Conservation (phyloP, 2,797 vertebrate species). For the Danionella dracula region DNA sequence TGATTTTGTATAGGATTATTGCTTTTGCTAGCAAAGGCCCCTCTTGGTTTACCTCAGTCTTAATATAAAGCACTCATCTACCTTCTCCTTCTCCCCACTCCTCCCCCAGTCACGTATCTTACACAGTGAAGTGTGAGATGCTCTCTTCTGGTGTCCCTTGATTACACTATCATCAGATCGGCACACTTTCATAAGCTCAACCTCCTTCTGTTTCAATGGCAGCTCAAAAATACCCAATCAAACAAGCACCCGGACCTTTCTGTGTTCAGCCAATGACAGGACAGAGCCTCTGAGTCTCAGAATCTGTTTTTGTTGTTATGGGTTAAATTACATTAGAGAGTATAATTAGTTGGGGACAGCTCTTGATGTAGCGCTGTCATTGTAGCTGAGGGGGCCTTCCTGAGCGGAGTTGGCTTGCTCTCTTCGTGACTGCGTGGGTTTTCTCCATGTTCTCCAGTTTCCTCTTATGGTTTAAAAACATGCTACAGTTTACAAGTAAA, state of each 20-base stretch:
- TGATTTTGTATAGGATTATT: not conserved
- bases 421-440: too few species aligned
- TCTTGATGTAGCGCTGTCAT: too few species aligned
- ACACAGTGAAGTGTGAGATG: not conserved
- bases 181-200: slow-evolving; percentile 13
- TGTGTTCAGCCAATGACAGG: not conserved
- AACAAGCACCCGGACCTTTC: slow-evolving; percentile 12
- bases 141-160: slow-evolving; percentile 10
- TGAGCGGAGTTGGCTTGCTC: too few species aligned
- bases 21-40: slow-evolving; percentile 3
- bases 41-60: slow-evolving; percentile 32
- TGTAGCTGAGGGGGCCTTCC: too few species aligned
- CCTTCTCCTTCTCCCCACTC: slow-evolving; percentile 15
- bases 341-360: too few species aligned
- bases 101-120: not conserved
- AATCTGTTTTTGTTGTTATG: not conserved
- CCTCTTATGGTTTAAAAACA: too few species aligned
- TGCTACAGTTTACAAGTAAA: too few species aligned
- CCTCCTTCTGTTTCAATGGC: slow-evolving; percentile 20
- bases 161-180: slow-evolving; percentile 4
- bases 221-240: slow-evolving; percentile 24
- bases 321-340: too few species aligned
- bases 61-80: slow-evolving; percentile 1
- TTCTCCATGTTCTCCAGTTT: too few species aligned
- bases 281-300: not conserved